Evolutionary conservation across 2,113 vertebrate genomes (phyloP), one percentile per base, ranked within the genome.

Genomic region (Coregonus clupeaformis): DNA sequence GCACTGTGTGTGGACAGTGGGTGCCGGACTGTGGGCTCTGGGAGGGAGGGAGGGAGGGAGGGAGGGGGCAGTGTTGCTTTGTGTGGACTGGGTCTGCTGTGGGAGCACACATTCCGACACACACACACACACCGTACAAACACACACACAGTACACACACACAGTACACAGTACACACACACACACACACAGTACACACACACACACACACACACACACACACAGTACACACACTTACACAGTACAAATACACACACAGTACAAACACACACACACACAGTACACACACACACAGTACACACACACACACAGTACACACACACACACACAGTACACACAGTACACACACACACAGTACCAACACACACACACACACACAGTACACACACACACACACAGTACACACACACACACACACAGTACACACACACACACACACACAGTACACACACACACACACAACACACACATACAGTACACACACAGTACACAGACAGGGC

Each of bases 31-130:
- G 9, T 68, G 14, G 89, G 18, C 52, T 55, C 12, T 16, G 5
- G 57, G n/a, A 18, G 49, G 49, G 2, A 18, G 12, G 90, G 91
- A 88, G 93, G 90, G 20, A 45, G 20, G 14, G 72, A n/a, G n/a
- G n/a, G n/a, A n/a, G 55, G 27, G 71, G 22, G 71, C 65, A 42
- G 3, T 49, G 57, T 12, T n/a, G 57, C 57, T 49, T 49, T 49
- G 47, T 14, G 14, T 59, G 49, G 52, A 20, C 13, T 55, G n/a
- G n/a, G 5, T 60, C 57, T 60, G 49, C 3, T 52, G 16, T 52
- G 14, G 57, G 57, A 60, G 57, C 57, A 60, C 57, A 60, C 57
- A 60, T 16, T 11, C 16, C 2, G 3, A 60, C 57, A 60, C n/a
- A 57, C 52, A 57, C n/a, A n/a, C n/a, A n/a, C n/a, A n/a, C n/a